A percentile compares a stretch with the other conserved stretches of the same genome.
phyloP scores from a whole-genome alignment of 1,140 invertebrate genomes.

The Mamestra configurata region DNA sequence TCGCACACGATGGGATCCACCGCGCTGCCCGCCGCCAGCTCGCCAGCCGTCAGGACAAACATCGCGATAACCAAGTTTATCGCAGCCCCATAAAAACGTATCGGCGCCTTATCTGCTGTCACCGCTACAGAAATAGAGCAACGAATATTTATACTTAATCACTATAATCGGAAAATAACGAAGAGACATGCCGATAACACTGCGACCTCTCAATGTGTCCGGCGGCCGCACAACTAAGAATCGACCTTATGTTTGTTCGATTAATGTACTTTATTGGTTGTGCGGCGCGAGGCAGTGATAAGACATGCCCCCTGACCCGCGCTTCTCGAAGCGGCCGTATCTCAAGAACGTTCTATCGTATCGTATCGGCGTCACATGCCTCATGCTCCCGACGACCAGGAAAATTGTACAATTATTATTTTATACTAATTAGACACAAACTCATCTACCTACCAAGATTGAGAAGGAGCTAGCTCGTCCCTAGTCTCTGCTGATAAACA shows the following conservation, averaged over 20 bases:
- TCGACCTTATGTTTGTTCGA: not conserved
- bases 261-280: conserved; percentile 10
- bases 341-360: conserved; percentile 57
- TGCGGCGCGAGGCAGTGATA: conserved; percentile 50
- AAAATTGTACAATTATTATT: conserved; percentile 2
- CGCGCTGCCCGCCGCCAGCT: too few relatives aligned
- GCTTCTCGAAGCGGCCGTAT: conserved; percentile 52
- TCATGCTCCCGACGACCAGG: not conserved
- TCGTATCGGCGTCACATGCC: conserved; percentile 21
- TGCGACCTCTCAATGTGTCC: conserved; percentile 40
- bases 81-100: conserved; percentile 54
- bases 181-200: conserved; percentile 55
- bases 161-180: conserved; percentile 67
- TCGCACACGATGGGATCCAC: not conserved
- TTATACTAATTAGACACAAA: not conserved
- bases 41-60: conserved; percentile 1
- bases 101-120: conserved; percentile 55
- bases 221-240: not conserved
- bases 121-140: conserved; percentile 61
- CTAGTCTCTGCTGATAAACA: too few relatives aligned
- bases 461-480: not conserved
- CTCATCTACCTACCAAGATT: not conserved
- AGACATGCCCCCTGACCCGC: conserved; percentile 57
- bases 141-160: conserved; percentile 64
- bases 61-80: conserved; percentile 56